Evolutionary conservation across 2,797 vertebrate species (phyloP).

Genomic region (Zalophus californianus): DNA sequence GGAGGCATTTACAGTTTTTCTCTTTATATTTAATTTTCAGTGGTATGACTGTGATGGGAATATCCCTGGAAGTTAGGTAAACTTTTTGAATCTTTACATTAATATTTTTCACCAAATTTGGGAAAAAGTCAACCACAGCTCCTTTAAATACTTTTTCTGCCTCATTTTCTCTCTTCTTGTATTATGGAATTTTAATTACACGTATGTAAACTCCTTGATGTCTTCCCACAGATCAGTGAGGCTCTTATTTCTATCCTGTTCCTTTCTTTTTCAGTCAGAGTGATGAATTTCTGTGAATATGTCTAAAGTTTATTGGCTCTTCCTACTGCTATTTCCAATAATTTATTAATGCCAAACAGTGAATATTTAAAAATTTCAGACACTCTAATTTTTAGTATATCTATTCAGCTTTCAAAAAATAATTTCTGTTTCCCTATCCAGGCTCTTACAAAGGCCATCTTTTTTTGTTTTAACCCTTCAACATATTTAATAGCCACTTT

Average conservation of each 20-base stretch:
- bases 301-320: not conserved
- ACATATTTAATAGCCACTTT: not conserved
- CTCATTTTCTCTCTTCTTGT: not conserved
- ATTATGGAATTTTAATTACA: not conserved
- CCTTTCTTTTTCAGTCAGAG: not conserved
- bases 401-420: not conserved
- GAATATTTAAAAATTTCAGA: conserved; percentile 14
- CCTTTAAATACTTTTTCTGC: not conserved
- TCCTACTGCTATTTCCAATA: not conserved
- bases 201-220: not conserved
- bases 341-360: not conserved
- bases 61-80: not conserved
- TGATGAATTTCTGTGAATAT: not conserved
- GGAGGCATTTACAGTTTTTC: not conserved
- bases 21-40: not conserved
- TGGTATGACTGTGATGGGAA: not conserved
- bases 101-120: not conserved
- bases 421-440: not conserved
- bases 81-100: not conserved
- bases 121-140: not conserved
- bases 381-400: not conserved
- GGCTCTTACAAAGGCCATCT: not conserved
- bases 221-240: not conserved
- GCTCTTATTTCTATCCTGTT: not conserved
- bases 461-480: conserved; percentile 11